phyloP scores from a whole-genome alignment of 1,140 invertebrate genomes.

The Anastatus disparis region DNA sequence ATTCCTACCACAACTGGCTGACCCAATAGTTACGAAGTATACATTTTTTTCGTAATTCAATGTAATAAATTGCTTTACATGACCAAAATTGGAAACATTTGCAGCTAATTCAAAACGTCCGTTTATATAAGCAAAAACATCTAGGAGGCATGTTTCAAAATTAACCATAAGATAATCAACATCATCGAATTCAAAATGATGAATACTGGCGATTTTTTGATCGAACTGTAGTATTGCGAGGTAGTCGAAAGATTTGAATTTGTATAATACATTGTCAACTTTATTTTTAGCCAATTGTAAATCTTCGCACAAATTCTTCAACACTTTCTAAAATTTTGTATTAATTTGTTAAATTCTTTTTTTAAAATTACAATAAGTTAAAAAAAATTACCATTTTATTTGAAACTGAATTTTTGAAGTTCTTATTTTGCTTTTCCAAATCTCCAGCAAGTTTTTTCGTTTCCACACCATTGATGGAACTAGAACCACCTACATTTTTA shows the following conservation, averaged over 20 bases:
- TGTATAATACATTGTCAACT: slow-evolving; percentile 59
- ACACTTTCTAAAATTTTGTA: slow-evolving; percentile 47
- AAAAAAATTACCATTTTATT: slow-evolving; percentile 49
- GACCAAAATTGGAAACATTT: slow-evolving; percentile 48
- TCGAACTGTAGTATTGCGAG: slow-evolving; percentile 54
- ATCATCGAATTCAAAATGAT: slow-evolving; percentile 53
- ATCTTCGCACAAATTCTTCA: slow-evolving; percentile 53
- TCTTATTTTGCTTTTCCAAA: slow-evolving; percentile 43
- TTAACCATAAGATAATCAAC: slow-evolving; percentile 60
- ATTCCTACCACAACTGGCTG: slow-evolving; percentile 39
- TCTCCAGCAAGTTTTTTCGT: slow-evolving; percentile 44
- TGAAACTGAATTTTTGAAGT: slow-evolving; percentile 44
- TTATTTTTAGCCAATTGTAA: slow-evolving; percentile 46
- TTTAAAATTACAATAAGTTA: slow-evolving; percentile 7
- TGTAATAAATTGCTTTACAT: slow-evolving; percentile 54
- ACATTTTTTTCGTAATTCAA: slow-evolving; percentile 46
- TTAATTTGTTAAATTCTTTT: slow-evolving; percentile 10
- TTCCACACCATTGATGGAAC: slow-evolving; percentile 53
- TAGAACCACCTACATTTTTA: slow-evolving; percentile 48
- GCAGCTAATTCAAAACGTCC: slow-evolving; percentile 42
- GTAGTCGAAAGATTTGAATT: slow-evolving; percentile 64
- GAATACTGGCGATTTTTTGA: slow-evolving; percentile 51
- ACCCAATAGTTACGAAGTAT: slow-evolving; percentile 57
- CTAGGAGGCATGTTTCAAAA: slow-evolving; percentile 49
- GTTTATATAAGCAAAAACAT: slow-evolving; percentile 45